A percentile compares a stretch with the other conserved stretches of the same genome.
These are phyloP conservation scores for Ceryle rudis DNA, from an alignment of 2,797 vertebrate species.

Conservation along the genomic window DNA sequence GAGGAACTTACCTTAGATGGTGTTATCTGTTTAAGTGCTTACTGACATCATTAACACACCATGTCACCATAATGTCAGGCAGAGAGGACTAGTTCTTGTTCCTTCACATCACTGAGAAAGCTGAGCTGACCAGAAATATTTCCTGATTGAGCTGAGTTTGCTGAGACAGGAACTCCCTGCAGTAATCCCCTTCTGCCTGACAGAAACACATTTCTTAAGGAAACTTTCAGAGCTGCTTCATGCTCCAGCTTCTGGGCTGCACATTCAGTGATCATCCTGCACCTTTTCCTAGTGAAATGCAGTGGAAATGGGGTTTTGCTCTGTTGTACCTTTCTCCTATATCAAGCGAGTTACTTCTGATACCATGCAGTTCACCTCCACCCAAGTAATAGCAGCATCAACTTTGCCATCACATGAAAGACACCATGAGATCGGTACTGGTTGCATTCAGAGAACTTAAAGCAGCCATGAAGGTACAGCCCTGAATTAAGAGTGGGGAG, in stretches of 20 bases:
- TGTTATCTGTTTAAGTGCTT: neutral
- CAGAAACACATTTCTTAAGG: neutral
- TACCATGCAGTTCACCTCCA: neutral
- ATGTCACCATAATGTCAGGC: neutral
- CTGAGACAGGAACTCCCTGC: neutral
- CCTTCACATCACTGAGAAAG: neutral
- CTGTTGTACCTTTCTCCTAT: neutral
- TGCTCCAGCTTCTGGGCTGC: neutral
- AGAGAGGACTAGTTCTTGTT: neutral
- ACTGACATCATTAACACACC: neutral
- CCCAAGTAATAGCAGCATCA: neutral
- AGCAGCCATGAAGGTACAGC: neutral
- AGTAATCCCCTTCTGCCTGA: neutral
- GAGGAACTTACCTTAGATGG: neutral
- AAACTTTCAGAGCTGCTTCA: neutral
- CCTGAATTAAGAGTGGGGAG: neutral
- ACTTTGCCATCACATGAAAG: rapidly evolving
- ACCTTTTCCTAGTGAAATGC: neutral
- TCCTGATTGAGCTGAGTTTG: neutral
- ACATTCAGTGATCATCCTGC: rapidly evolving
- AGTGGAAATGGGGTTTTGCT: neutral
- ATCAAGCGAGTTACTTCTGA: neutral
- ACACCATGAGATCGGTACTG: neutral
- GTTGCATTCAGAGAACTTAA: neutral
- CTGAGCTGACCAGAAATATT: neutral